phyloP scores from a whole-genome alignment of 2,888 invertebrate species.

The Auanema freiburgensis region DNA sequence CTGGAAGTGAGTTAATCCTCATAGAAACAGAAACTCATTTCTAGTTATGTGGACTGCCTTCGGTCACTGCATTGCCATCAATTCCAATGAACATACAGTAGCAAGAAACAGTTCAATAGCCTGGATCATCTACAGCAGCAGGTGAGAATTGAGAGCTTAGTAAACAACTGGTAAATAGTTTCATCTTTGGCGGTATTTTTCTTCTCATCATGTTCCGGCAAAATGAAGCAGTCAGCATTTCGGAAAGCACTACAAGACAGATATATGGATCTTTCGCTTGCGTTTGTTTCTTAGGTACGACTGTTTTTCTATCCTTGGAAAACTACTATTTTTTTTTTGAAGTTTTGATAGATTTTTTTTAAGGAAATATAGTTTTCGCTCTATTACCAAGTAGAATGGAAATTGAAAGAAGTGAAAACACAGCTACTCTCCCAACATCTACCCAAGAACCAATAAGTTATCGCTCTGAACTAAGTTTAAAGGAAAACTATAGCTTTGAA shows the following conservation, averaged over 20 bases:
- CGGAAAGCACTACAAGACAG: constrained; percentile 6
- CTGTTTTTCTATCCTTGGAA: too few species aligned
- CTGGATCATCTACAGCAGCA: constrained; percentile 26
- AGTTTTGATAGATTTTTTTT: too few species aligned
- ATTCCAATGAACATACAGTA: constrained; percentile 25
- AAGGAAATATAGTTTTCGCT: constrained; percentile 14
- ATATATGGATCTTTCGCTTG: constrained; percentile 15
- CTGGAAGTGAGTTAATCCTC: constrained; percentile 16
- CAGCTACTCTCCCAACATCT: too few species aligned
- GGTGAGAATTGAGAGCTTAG: constrained; percentile 7
- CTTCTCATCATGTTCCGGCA: constrained; percentile 18
- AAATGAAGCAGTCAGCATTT: constrained; percentile 3
- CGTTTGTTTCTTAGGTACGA: constrained; percentile 7
- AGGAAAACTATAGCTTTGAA: not conserved
- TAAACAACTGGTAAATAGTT: constrained; percentile 5
- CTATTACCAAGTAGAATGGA: constrained; percentile 11
- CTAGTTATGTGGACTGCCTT: constrained; percentile 29
- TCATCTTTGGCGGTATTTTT: constrained; percentile 19
- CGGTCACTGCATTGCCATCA: constrained; percentile 27
- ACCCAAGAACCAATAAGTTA: too few species aligned
- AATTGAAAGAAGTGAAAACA: too few species aligned
- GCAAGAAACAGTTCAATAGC: constrained; percentile 24
- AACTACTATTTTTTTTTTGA: too few species aligned
- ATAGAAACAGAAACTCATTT: too few species aligned
- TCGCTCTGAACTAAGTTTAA: constrained; percentile 22